Percentiles rank a stretch among this genome's conserved stretches.
Conservation (phyloP, 2,797 vertebrate genomes). For the Helarctos malayanus region DNA sequence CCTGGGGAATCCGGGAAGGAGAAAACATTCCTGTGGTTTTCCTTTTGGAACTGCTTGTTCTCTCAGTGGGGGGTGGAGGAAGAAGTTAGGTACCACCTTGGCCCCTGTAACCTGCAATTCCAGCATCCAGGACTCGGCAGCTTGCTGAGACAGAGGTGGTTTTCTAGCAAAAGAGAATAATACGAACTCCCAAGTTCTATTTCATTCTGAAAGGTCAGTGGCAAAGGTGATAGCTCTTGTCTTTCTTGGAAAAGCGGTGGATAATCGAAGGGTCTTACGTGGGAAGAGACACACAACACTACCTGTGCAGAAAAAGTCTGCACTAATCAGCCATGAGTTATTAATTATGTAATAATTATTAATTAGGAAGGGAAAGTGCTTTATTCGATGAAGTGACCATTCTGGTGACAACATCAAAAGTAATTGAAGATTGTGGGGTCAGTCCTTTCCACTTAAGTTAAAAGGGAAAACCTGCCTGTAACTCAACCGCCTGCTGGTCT, state of each 20-base stretch:
- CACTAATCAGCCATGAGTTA: background rate
- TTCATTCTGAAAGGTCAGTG: background rate
- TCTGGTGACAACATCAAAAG: background rate
- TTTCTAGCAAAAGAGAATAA: background rate
- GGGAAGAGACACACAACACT: background rate
- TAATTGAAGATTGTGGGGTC: background rate
- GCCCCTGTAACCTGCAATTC: background rate
- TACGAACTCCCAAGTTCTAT: background rate
- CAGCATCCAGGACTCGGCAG: background rate
- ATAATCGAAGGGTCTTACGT: background rate
- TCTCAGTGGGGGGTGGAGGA: background rate
- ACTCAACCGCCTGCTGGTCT: background rate
- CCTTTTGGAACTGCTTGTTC: constrained; percentile 34
- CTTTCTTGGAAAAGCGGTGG: background rate
- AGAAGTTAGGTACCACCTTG: background rate
- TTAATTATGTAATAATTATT: background rate
- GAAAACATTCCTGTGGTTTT: background rate
- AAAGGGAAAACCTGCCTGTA: background rate
- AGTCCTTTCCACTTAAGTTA: background rate
- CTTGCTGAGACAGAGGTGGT: background rate
- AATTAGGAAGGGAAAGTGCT: background rate
- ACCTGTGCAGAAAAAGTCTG: background rate
- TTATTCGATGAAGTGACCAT: background rate
- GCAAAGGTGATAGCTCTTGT: background rate
- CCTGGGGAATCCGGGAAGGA: constrained; percentile 30